Base-by-base conservation (phyloP, 1,140 invertebrate species). In the Caerostris darwini region DNA sequence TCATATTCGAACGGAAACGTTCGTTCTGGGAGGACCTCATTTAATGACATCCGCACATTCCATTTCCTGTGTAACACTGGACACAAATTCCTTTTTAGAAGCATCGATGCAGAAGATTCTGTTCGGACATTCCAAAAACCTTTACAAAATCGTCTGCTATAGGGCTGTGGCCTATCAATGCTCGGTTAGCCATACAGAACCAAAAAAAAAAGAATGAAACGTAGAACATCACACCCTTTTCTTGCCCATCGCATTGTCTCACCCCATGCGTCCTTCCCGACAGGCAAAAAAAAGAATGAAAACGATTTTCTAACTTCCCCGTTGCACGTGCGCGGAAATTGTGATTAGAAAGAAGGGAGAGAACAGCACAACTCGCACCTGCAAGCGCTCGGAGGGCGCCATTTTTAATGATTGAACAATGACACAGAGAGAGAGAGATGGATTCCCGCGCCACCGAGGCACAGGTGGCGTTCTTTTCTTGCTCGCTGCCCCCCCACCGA, bases 381-480 rank as follows among this genome's bases (percentile, higher is more conserved):
- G 90, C 90, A 82, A 58, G 6, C 8, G 53, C 69, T 50, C 19
- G 10, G 57, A 19, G 57, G 7, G 61, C 54, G 71, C 56, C 69
- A 91, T 91, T 56, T 91, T 91, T 91, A 91, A 91, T 91, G 71
- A 91, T 50, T 81, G 89, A 91, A 91, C 89, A 82, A 91, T 91
- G 89, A 91, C 89, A 91, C 71, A 34, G 3, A 71, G 54, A 56
- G 8, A 34, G 34, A 34, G 10, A 67, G 87, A 89, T 69, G 59
- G 54, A 71, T 69, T 19, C 64, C 53, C 17, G 50, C 64, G 54
- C 54, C 53, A 87, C 12, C 7, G 64, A 34, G 71, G 19, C 34
- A 53, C 71, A 53, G 71, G 71, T 77, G 71, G 34, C 69, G 61
- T 5, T 67, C 61, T 67, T 67, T 67, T 67, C 61, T n/a, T 67